phyloP scores from a whole-genome alignment of 2,113 vertebrate species.

The Regulus satrapa region DNA sequence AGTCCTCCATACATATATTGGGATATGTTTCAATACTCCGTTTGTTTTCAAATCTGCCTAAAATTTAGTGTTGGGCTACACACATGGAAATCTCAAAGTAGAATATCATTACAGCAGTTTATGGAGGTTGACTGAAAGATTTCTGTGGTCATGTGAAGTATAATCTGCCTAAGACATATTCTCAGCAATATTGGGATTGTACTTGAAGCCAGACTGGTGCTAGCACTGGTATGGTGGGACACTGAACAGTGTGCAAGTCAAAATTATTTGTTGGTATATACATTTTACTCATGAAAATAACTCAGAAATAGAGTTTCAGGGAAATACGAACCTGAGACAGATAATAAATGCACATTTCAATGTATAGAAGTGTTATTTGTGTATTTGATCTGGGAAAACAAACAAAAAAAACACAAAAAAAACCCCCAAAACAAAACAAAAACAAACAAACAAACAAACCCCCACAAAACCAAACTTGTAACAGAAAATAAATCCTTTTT shows the following conservation, averaged over 20 bases:
- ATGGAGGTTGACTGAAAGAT: not conserved
- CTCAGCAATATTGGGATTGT: not conserved
- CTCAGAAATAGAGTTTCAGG: not conserved
- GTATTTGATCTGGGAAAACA: not conserved
- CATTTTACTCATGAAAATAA: not conserved
- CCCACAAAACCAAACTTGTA: not conserved
- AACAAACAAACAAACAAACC: too few relatives aligned
- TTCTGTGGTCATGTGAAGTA: not conserved
- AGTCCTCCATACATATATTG: not conserved
- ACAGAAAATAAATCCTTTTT: not conserved
- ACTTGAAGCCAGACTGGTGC: not conserved
- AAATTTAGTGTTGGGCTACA: not conserved
- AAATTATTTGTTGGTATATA: not conserved
- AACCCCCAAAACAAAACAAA: too few relatives aligned
- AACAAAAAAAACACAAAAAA: too few relatives aligned
- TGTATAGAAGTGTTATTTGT: not conserved
- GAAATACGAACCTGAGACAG: accelerated
- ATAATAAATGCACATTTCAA: not conserved
- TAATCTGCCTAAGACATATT: not conserved
- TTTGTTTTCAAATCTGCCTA: not conserved
- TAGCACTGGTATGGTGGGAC: accelerated
- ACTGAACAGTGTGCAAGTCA: not conserved
- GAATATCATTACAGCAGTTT: not conserved
- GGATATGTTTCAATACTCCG: not conserved
- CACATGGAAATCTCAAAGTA: not conserved